Conservation (phyloP, 2,113 vertebrate species). For the Chunga burmeisteri region DNA sequence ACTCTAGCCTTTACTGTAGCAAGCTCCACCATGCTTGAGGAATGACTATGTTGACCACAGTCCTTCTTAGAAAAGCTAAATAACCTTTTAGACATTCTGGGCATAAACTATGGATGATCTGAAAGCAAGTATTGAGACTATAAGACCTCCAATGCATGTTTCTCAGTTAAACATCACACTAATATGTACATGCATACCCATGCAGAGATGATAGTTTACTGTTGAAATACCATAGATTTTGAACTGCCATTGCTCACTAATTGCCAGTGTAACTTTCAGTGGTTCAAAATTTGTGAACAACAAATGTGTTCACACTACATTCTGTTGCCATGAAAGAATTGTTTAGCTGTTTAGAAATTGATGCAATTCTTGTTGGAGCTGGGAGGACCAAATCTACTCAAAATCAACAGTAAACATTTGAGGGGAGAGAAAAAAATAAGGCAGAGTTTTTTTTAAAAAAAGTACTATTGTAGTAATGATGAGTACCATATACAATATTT, state of each 20-base stretch:
- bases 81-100: background rate
- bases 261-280: background rate
- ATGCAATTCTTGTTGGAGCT: background rate
- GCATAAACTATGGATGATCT: background rate
- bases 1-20: background rate
- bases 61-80: background rate
- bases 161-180: background rate
- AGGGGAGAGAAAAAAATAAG: too few species aligned
- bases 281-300: background rate
- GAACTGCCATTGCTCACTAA: background rate
- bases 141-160: background rate
- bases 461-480: background rate
- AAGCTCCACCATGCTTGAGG: background rate
- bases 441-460: background rate
- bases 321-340: background rate
- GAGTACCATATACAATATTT: background rate
- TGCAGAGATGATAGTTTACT: background rate
- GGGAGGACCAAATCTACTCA: background rate
- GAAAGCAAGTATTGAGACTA: background rate
- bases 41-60: background rate
- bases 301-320: accelerated
- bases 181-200: accelerated
- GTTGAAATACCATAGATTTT: background rate
- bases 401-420: background rate
- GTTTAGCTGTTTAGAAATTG: background rate